Percentiles rank a stretch among this genome's conserved stretches.
These are phyloP conservation scores for Syngnathus floridae DNA, from an alignment of 2,113 vertebrate species.

Conservation along the genomic window DNA sequence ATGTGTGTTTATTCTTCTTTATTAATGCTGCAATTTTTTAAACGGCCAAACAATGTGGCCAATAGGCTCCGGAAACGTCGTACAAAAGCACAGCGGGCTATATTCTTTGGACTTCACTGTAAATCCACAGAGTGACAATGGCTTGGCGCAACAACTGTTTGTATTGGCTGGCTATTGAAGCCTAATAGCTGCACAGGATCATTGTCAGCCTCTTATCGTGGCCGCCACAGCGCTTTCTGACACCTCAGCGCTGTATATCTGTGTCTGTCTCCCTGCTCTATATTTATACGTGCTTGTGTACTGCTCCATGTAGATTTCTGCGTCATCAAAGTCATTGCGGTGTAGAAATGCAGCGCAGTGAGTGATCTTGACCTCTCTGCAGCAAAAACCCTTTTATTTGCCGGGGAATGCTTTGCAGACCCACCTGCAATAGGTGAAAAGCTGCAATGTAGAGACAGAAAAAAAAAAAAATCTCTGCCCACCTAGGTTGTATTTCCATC, in stretches of 20 bases:
- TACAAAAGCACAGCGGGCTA: conserved; percentile 41
- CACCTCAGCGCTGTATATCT: conserved; percentile 40
- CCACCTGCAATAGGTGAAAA: neutral
- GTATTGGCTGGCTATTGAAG: conserved; percentile 87
- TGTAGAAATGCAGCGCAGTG: neutral
- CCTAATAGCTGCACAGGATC: conserved; percentile 90
- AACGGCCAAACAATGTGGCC: conserved; percentile 44
- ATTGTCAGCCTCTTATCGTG: conserved; percentile 89
- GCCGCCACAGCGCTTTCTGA: conserved; percentile 83
- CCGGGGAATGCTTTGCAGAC: neutral
- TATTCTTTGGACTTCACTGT: conserved; percentile 67
- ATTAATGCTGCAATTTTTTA: conserved; percentile 32
- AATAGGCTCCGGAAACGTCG: conserved; percentile 55
- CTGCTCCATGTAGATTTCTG: neutral
- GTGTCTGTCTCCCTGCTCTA: conserved; percentile 6
- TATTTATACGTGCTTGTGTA: neutral
- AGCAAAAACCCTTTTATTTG: neutral
- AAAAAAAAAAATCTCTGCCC: too few relatives aligned
- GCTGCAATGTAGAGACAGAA: neutral
- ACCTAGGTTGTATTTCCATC: too few relatives aligned
- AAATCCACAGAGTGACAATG: conserved; percentile 90
- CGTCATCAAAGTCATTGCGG: conserved; percentile 3
- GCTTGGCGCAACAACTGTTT: conserved; percentile 73
- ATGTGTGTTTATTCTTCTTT: conserved; percentile 56
- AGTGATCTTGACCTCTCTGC: neutral